Evolutionary conservation across 2,113 vertebrate genomes (phyloP), one percentile per base, ranked within the genome.

Genomic region (Albula goreensis): DNA sequence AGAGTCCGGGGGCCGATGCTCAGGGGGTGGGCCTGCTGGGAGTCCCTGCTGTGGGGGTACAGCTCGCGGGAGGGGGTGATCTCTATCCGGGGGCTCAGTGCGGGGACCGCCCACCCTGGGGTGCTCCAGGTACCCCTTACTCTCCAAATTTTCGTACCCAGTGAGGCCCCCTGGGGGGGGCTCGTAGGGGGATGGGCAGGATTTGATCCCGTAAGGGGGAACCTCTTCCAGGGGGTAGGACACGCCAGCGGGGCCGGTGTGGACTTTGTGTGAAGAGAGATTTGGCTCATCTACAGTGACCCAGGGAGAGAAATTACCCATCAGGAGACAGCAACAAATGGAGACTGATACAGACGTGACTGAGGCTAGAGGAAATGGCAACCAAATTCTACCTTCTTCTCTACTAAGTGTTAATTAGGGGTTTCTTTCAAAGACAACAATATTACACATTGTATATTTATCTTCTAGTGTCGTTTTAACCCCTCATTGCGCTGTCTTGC

Each of bases 41-140:
- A 93, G 92, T 98, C 97, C 93, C 96, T 95, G 57, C 93, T 96
- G 92, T 97, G 96, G 91, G 93, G 96, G 93, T 97, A 97, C 94
- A 97, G 97, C 97, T 99, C 98, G 83, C 97, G 96, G 89, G 97
- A 99, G 48, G 97, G 97, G 78, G 98, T 99, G 94, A 99, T 99
- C 93, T 99, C 97, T 85, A 99, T 99, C 89, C 98, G 96, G 83
- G 98, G 98, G 94, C 98, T 99, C 86, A 96, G 94, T 88, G 97
- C 96, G 89, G 97, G 93, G 91, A n/a, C 96, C 96, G 22, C 91
- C 87, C 50, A 96, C 92, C 90, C 93, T 96, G 92, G 89, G 90
- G 86, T 92, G 91, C 92, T 96, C 96, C 94, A 95, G 94, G 91
- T 96, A 96, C 96, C 91, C 95, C 92, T 95, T 91, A 92, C 95